These are phyloP conservation scores for Harlomillsia oculata DNA, from an alignment of 1,140 invertebrate genomes.

Conservation along the genomic window DNA sequence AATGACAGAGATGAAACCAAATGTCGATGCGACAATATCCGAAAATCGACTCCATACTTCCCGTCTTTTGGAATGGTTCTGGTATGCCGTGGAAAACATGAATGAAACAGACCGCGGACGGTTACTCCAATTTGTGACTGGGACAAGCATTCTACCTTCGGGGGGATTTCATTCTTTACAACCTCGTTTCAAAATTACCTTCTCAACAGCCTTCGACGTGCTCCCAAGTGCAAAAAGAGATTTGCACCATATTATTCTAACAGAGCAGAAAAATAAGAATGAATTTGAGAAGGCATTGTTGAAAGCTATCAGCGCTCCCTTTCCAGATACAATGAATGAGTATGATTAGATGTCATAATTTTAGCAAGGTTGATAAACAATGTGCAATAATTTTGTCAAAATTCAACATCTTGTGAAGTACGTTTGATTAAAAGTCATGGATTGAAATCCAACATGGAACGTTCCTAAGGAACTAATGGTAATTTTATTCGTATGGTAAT, in stretches of 20 bases:
- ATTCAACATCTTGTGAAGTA: no score
- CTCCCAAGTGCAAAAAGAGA: slow-evolving; percentile 64
- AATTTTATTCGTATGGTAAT: no score
- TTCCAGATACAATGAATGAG: no score
- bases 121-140: slow-evolving; percentile 83
- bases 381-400: no score
- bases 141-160: slow-evolving; percentile 78
- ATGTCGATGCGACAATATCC: slow-evolving; percentile 50
- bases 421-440: no score
- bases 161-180: slow-evolving; percentile 75
- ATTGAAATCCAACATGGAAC: no score
- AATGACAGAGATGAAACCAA: not conserved
- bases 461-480: no score
- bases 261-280: slow-evolving; percentile 85
- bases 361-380: no score
- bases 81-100: slow-evolving; percentile 81
- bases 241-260: slow-evolving; percentile 72
- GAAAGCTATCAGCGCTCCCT: slow-evolving; percentile 56
- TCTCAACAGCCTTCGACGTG: slow-evolving; percentile 69
- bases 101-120: slow-evolving; percentile 84
- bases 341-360: no score
- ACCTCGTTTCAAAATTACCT: slow-evolving; percentile 80
- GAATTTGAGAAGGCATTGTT: slow-evolving; percentile 80
- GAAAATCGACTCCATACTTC: slow-evolving; percentile 59
- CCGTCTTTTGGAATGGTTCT: slow-evolving; percentile 69